Evolutionary conservation across 92 coral and sea anemone genomes (phyloP).

Genomic region (Phenganax subtilis): DNA sequence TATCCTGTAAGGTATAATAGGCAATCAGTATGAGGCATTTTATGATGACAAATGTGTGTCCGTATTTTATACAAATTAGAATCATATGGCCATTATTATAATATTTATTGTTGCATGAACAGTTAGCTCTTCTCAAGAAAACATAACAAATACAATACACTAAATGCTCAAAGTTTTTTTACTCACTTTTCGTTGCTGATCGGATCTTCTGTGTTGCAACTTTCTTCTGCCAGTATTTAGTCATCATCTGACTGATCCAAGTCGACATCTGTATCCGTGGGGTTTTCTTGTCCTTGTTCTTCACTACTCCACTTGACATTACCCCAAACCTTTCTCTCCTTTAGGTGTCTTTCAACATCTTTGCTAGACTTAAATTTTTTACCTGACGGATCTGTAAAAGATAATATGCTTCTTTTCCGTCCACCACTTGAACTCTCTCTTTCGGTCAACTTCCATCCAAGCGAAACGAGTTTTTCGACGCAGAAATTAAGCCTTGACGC

Average conservation of each 20-base stretch:
- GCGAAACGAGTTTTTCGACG: slow-evolving; percentile 12
- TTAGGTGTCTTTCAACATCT: slow-evolving; percentile 29
- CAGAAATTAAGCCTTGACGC: slow-evolving; percentile 29
- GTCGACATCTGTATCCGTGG: neutral
- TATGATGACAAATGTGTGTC: no score
- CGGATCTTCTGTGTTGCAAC: neutral
- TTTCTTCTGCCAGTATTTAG: neutral
- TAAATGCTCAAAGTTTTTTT: neutral
- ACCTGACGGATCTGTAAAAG: slow-evolving; percentile 25
- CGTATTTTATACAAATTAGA: no score
- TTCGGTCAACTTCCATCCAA: slow-evolving; percentile 19
- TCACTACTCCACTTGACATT: neutral
- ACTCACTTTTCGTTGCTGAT: neutral
- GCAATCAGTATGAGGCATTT: neutral
- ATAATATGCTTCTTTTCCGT: neutral
- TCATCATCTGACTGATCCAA: slow-evolving; percentile 24
- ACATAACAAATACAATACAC: neutral
- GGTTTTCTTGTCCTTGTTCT: neutral
- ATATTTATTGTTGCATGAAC: neutral
- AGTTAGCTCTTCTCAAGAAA: neutral
- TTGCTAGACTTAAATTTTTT: slow-evolving; percentile 23
- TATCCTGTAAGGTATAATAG: slow-evolving; percentile 9
- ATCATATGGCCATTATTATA: neutral
- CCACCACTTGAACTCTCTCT: slow-evolving; percentile 17
- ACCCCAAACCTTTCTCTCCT: neutral